Conservation (phyloP, 2,888 invertebrate species). For the Didymodactylos carnosus region DNA sequence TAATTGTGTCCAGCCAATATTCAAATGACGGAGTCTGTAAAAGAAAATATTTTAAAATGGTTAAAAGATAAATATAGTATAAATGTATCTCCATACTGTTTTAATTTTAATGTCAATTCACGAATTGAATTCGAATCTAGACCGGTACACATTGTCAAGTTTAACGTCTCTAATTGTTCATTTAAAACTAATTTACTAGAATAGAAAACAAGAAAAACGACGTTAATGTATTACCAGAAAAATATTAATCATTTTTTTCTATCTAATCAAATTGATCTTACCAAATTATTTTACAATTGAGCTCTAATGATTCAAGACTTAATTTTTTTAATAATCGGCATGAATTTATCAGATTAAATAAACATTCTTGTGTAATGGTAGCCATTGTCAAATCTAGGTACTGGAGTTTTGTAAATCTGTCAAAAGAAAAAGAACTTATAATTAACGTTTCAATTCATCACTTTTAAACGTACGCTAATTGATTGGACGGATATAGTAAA, state of each 20-base stretch:
- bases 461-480: neutral
- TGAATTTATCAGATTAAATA: slow-evolving; percentile 40
- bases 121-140: slow-evolving; percentile 46
- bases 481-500: neutral
- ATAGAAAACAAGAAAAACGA: slow-evolving; percentile 5
- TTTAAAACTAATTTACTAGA: slow-evolving; percentile 46
- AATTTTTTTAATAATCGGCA: slow-evolving; percentile 56
- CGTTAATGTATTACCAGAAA: neutral
- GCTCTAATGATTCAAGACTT: slow-evolving; percentile 55
- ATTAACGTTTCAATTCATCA: neutral
- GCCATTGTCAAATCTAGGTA: slow-evolving; percentile 69
- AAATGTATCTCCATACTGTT: slow-evolving; percentile 35
- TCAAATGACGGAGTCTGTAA: slow-evolving; percentile 43
- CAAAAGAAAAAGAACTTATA: slow-evolving; percentile 6
- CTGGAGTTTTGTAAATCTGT: slow-evolving; percentile 40
- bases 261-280: slow-evolving; percentile 18
- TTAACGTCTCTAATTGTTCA: slow-evolving; percentile 52
- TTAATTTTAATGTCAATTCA: slow-evolving; percentile 44
- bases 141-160: slow-evolving; percentile 60
- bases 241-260: too few relatives aligned
- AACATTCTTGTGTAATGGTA: slow-evolving; percentile 39
- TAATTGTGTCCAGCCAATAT: slow-evolving; percentile 61
- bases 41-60: slow-evolving; percentile 34
- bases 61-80: slow-evolving; percentile 15
- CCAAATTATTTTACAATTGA: slow-evolving; percentile 46